phyloP scores from a whole-genome alignment of 2,888 invertebrate species.

The Gymnocheta viridis region DNA sequence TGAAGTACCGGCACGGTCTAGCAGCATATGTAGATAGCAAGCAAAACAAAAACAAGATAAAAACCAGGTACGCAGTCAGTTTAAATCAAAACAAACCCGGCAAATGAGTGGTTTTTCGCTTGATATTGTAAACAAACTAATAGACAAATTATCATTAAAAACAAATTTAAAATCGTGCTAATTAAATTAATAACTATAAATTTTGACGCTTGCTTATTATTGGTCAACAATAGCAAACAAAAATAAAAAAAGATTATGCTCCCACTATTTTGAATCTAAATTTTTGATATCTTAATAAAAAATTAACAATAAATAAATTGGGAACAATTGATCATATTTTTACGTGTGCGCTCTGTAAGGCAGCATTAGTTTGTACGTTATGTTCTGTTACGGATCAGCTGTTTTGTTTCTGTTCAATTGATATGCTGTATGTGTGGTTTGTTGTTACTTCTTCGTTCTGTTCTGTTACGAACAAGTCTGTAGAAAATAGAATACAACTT shows the following conservation, averaged over 20 bases:
- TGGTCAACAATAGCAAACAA: too few species aligned
- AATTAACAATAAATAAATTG: slow-evolving; percentile 14
- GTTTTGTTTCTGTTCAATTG: too few species aligned
- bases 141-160: neutral
- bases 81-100: slow-evolving; percentile 12
- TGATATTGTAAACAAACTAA: neutral
- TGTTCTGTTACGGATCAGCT: too few species aligned
- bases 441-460: too few species aligned
- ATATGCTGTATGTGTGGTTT: too few species aligned
- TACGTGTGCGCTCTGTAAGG: neutral
- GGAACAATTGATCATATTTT: slow-evolving; percentile 21
- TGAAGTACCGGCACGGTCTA: neutral
- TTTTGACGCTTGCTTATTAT: too few species aligned
- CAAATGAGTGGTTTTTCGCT: slow-evolving; percentile 9
- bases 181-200: neutral
- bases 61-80: slow-evolving; percentile 1
- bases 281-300: slow-evolving; percentile 26
- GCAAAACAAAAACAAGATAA: too few species aligned
- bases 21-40: slow-evolving; percentile 14
- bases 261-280: too few species aligned
- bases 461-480: too few species aligned
- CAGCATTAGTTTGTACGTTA: too few species aligned
- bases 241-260: too few species aligned
- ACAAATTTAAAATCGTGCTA: neutral
- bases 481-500: too few species aligned